These are phyloP conservation scores for Cyclopterus lumpus DNA, from an alignment of 2,797 vertebrate species.

Conservation along the genomic window DNA sequence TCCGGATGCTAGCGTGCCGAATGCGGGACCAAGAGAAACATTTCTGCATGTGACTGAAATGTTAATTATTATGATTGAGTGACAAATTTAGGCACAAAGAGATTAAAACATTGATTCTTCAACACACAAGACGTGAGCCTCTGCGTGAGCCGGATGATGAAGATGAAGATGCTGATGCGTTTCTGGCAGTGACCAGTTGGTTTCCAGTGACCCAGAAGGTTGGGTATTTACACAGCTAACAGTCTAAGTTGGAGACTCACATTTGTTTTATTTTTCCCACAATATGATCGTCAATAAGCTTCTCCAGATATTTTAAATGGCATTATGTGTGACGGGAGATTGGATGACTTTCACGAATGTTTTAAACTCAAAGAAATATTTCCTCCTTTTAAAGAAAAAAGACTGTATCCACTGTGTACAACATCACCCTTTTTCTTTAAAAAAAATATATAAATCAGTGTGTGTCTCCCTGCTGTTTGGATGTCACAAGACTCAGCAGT, in stretches of 20 bases:
- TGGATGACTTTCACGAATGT: not conserved
- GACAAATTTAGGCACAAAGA: not conserved
- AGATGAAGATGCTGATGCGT: not conserved
- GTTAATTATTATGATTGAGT: not conserved
- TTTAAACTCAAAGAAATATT: not conserved
- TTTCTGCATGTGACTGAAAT: not conserved
- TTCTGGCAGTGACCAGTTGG: not conserved
- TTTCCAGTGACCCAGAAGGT: not conserved
- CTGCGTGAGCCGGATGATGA: not conserved
- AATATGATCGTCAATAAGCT: not conserved
- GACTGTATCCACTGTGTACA: not conserved
- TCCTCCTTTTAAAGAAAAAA: not conserved
- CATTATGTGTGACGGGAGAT: not conserved
- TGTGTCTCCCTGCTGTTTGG: slow-evolving; percentile 16
- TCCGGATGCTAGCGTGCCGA: not conserved
- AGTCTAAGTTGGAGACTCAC: not conserved
- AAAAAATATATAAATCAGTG: too few species aligned
- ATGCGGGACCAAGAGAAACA: too few species aligned
- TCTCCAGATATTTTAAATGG: not conserved
- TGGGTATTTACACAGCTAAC: not conserved
- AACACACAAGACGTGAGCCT: not conserved
- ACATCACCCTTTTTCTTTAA: not conserved
- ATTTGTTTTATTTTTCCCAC: not conserved
- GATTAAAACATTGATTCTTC: not conserved
- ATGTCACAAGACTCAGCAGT: not conserved